Evolutionary conservation across 2,888 invertebrate species (phyloP).

Genomic region (Deilephila porcellus): DNA sequence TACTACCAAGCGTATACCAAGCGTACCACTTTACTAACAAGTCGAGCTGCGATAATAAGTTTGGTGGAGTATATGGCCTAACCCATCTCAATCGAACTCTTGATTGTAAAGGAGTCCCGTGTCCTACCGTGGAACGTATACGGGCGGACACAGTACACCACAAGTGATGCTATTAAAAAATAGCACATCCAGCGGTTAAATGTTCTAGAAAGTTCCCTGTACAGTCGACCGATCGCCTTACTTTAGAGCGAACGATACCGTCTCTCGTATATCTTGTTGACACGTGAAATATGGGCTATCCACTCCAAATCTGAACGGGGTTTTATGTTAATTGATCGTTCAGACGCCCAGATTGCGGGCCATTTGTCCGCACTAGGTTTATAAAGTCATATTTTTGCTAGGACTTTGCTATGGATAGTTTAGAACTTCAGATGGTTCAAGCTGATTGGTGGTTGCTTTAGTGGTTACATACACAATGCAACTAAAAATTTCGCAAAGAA

Average conservation of each 20-base stretch:
- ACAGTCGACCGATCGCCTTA: constrained; percentile 4
- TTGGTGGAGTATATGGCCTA: too few species aligned
- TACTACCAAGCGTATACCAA: too few species aligned
- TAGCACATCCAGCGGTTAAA: background rate
- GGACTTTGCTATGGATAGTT: too few species aligned
- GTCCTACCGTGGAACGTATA: too few species aligned
- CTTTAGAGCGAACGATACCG: background rate
- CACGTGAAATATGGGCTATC: constrained; percentile 15
- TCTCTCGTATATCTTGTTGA: constrained; percentile 8
- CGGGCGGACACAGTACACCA: background rate
- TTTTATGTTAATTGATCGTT: constrained; percentile 14
- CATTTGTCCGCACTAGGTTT: background rate
- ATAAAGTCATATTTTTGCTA: background rate
- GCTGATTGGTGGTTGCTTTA: too few species aligned
- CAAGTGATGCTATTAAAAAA: background rate
- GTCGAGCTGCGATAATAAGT: too few species aligned
- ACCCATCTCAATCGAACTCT: too few species aligned
- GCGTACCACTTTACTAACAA: too few species aligned
- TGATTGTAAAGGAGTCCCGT: too few species aligned
- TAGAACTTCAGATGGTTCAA: too few species aligned
- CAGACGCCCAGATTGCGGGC: background rate
- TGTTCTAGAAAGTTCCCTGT: background rate
- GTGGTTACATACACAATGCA: too few species aligned
- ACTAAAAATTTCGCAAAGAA: too few species aligned
- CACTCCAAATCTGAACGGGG: constrained; percentile 12